phyloP scores from a whole-genome alignment of 2,888 invertebrate species.

The Tetropium fuscum region DNA sequence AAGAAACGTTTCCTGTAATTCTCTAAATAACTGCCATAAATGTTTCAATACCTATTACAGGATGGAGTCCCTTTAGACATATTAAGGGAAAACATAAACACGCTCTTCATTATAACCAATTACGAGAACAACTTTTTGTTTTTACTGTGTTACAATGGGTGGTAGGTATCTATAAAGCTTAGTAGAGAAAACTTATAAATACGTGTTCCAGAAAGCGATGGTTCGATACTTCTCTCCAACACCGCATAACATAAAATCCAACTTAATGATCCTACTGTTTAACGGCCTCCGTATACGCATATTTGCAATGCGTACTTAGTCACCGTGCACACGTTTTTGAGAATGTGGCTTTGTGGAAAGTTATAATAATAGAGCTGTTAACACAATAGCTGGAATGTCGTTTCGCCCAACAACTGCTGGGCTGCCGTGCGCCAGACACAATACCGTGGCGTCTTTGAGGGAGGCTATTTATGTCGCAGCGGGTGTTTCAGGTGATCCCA shows the following conservation, averaged over 20 bases:
- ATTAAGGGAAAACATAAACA: no score
- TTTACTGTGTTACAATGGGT: no score
- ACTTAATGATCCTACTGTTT: conserved; percentile 6
- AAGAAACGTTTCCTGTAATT: no score
- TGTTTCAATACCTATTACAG: no score
- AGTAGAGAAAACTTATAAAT: no score
- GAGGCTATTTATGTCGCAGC: conserved; percentile 56
- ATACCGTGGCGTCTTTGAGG: conserved; percentile 43
- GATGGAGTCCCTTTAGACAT: no score
- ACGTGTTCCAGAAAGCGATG: no score
- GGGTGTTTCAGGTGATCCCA: conserved; percentile 57
- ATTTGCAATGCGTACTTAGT: conserved; percentile 24
- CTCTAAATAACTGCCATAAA: no score
- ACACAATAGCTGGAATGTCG: conserved; percentile 47
- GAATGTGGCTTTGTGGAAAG: conserved; percentile 38
- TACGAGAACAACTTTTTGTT: no score
- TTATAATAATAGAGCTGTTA: conserved; percentile 52
- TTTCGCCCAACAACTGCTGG: conserved; percentile 24
- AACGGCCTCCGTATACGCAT: conserved; percentile 9
- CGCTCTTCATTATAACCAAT: no score
- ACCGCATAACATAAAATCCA: background rate
- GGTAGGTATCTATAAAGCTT: no score
- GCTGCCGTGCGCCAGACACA: conserved; percentile 26
- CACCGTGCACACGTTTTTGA: conserved; percentile 14
- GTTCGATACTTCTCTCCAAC: background rate